Conservation (phyloP, 2,888 invertebrate genomes). For the Callinectes sapidus region DNA sequence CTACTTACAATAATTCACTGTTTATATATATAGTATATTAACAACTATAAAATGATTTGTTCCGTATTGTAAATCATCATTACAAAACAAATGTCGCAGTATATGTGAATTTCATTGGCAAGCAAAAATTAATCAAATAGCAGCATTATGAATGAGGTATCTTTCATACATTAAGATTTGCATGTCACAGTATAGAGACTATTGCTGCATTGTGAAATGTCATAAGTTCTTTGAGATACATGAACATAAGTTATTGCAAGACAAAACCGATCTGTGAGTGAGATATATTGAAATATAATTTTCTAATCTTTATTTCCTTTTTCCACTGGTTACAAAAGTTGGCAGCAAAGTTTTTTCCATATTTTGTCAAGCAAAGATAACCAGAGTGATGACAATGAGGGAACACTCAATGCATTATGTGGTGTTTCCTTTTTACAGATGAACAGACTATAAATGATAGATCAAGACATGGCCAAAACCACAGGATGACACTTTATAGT, state of each 20-base stretch:
- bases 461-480: neutral
- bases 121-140: neutral
- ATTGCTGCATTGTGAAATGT: neutral
- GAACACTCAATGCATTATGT: neutral
- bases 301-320: too few species aligned
- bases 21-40: neutral
- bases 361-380: neutral
- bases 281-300: neutral
- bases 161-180: neutral
- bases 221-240: neutral
- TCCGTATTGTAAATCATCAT: neutral
- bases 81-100: neutral
- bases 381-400: neutral
- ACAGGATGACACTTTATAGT: neutral
- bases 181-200: neutral
- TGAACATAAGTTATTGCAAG: neutral
- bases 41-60: neutral
- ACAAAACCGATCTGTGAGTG: neutral
- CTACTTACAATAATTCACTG: neutral
- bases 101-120: neutral
- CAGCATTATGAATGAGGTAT: neutral
- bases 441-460: neutral
- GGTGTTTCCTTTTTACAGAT: neutral
- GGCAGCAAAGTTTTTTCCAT: neutral
- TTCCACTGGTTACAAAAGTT: too few species aligned